Base-by-base conservation (phyloP, 2,888 invertebrate species). In the Lithophane socia region DNA sequence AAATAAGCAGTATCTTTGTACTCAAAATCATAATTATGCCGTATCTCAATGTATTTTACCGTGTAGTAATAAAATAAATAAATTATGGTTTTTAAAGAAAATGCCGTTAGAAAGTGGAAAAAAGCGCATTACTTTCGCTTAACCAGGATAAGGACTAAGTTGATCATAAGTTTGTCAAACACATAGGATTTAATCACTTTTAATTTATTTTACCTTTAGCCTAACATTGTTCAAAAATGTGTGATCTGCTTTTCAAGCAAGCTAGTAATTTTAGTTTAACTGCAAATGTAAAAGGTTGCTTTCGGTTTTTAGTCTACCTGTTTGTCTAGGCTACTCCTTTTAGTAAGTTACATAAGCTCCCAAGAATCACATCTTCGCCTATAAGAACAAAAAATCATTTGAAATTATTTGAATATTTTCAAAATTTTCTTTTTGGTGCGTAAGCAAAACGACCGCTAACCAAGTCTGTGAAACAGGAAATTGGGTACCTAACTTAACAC, bases 391-490 rank as follows among this genome's bases (percentile, higher is more conserved):
- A 49, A 24, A 49, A 24, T 8, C 66, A 13, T 52, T 29, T 66
- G 3, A 24, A 24, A 49, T 21, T 12, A 16, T 29, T n/a, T 10
- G 10, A 42, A 21, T 16, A 21, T 37, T 29, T 47, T 54, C 9
- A 24, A 56, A 18, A 18, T n/a, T 5, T 47, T n/a, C 1, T 13
- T 21, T 18, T 68, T 49, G 8, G 21, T 16, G 13, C 10, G 18
- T 1, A n/a, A 16, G 12, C 54, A 21, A 79, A 74, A 61, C 8
- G 60, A 56, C 61, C 21, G 8, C 18, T 42, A 7, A 0, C n/a
- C 79, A 64, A 65, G 44, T 37, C 54, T 16, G 10, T 24, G 24
- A 56, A 63, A 79, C 56, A 21, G 16, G 13, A 56, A 63, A 18
- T 49, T 24, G 1, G 18, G 29, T 60, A 24, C n/a, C 7, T 18